Evolutionary conservation across 2,113 vertebrate genomes (phyloP), one percentile per base, ranked within the genome.

Genomic region (Galeopterus variegatus): DNA sequence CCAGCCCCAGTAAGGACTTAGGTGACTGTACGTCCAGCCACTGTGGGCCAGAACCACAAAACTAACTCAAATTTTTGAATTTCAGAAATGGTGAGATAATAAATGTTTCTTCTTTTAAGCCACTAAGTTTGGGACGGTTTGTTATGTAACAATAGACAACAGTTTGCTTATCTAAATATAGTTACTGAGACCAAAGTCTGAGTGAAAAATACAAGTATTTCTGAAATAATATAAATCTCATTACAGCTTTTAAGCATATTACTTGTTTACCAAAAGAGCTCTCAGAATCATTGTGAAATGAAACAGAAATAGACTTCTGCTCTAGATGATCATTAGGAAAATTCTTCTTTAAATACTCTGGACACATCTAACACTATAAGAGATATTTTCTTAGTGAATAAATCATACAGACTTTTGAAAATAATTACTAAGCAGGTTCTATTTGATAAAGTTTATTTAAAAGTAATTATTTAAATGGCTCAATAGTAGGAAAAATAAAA

Each of bases 141-240:
- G 15, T 88, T 93, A 83, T 69, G 8, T 36, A 62, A 33, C 13
- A 73, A 85, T 52, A 89, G 69, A 48, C 64, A 77, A 79, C 31
- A 94, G 45, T 86, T 67, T 84, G 82, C 64, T 33, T 41, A 45
- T 28, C 28, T 8, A 79, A 83, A 73, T 28, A 1, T 41, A 64
- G 8, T 62, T 81, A 90, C 28, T 14, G 17, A 89, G 21, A 89
- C 41, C 52, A 85, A 69, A 91, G 26, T 82, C 4, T 86, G 94
- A 88, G 6, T 67, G 15, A 41, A 92, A 96, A 97, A 92, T 36
- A 14, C 21, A 70, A 79, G 80, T 76, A 85, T 81, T 80, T 80
- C 33, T 72, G 62, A 87, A 95, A 93, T 70, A 48, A 73, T 31
- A 62, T 5, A 94, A 84, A 72, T 83, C 13, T 48, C 76, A 10